Conservation (phyloP, 2,113 vertebrate species). For the Percina caprodes region DNA sequence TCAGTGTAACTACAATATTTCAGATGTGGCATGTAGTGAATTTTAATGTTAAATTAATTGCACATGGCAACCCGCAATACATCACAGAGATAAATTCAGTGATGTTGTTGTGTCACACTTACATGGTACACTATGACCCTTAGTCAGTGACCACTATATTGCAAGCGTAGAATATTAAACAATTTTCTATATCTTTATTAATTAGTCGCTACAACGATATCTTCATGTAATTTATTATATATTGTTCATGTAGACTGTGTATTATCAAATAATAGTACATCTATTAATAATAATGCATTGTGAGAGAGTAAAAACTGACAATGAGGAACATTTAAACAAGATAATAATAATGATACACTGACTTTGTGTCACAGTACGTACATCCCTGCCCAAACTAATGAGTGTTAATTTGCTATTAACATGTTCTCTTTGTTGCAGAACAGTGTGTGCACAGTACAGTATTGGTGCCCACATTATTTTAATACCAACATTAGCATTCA, state of each 20-base stretch:
- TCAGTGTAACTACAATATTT: slow-evolving; percentile 17
- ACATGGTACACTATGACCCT: background rate
- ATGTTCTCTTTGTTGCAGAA: background rate
- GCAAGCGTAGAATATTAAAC: background rate
- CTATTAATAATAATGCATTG: background rate
- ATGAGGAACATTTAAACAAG: background rate
- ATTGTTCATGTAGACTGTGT: background rate
- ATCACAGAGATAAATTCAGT: slow-evolving; percentile 2
- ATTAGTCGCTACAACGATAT: background rate
- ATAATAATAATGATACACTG: background rate
- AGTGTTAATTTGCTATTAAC: background rate
- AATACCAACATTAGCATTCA: slow-evolving; percentile 68
- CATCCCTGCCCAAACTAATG: background rate
- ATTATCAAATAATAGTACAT: background rate
- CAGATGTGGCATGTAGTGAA: slow-evolving; percentile 31
- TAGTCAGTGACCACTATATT: background rate
- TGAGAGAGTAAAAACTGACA: background rate
- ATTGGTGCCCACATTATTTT: slow-evolving; percentile 36
- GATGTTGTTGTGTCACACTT: slow-evolving; percentile 2
- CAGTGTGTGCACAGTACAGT: slow-evolving; percentile 32
- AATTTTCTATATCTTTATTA: slow-evolving; percentile 1
- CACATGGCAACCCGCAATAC: background rate
- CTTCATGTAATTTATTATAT: background rate
- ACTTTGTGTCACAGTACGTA: background rate
- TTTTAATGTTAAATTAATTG: slow-evolving; percentile 35